A percentile compares a stretch with the other conserved stretches of the same genome.
Conservation (phyloP, 1,140 invertebrate genomes). For the Potamilus streckersoni region DNA sequence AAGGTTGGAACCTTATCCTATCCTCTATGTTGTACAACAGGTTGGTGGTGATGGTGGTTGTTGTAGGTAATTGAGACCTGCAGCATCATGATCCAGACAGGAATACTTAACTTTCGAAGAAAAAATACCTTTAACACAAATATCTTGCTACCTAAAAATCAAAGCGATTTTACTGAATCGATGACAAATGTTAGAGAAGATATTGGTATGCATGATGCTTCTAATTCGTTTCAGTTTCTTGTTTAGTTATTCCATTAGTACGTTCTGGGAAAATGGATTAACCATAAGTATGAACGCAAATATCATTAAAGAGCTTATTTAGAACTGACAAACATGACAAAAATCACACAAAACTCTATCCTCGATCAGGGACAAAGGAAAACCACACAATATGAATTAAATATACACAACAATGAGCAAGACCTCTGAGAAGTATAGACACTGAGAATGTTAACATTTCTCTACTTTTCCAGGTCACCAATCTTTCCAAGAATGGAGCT, state of each 20-base stretch:
- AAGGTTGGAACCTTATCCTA: constrained; percentile 36
- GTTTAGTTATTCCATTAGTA: constrained; percentile 31
- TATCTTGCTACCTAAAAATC: constrained; percentile 16
- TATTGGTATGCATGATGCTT: constrained; percentile 41
- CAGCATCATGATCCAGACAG: constrained; percentile 26
- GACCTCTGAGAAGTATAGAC: no score
- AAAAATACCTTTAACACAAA: constrained; percentile 4
- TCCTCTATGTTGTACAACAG: constrained; percentile 25
- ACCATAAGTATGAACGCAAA: constrained; percentile 29
- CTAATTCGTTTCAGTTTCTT: constrained; percentile 38
- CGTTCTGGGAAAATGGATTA: constrained; percentile 37
- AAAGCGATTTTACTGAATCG: constrained; percentile 25
- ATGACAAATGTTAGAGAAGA: constrained; percentile 34
- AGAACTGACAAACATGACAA: constrained; percentile 30
- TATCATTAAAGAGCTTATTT: constrained; percentile 17
- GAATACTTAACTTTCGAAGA: constrained; percentile 31
- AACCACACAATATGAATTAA: background rate
- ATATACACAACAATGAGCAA: no score
- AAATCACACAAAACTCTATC: constrained; percentile 33
- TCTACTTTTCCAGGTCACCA: no score
- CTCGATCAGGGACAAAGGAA: constrained; percentile 11
- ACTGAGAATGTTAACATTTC: no score
- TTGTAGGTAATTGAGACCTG: constrained; percentile 36
- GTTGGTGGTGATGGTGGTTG: constrained; percentile 36
- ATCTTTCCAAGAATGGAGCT: no score